phyloP scores from a whole-genome alignment of 2,113 vertebrate species.

The Varanus komodoensis region DNA sequence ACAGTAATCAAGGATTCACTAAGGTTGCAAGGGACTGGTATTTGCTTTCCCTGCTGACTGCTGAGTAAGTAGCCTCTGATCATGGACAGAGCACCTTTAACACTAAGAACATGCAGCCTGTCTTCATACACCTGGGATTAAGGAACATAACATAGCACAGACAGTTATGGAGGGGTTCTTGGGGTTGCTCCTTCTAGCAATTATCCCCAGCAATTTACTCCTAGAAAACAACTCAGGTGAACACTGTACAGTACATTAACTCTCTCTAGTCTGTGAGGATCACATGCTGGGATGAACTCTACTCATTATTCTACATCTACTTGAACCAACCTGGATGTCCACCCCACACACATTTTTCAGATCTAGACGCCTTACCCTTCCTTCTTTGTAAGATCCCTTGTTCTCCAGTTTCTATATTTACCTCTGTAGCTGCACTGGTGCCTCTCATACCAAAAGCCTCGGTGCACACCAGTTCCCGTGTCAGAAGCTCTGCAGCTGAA shows the following conservation, averaged over 20 bases:
- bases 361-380: background rate
- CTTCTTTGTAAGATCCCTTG: background rate
- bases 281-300: no score
- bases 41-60: background rate
- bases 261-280: background rate
- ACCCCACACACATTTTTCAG: background rate
- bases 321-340: background rate
- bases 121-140: background rate
- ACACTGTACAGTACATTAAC: background rate
- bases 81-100: background rate
- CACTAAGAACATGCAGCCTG: background rate
- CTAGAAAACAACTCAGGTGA: background rate
- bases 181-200: background rate
- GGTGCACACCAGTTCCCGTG: accelerated
- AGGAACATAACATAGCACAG: background rate
- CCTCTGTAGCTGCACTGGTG: background rate
- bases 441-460: accelerated
- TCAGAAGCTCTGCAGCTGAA: background rate
- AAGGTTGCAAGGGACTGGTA: background rate
- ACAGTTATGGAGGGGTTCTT: no score
- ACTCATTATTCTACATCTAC: no score
- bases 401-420: background rate
- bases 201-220: background rate
- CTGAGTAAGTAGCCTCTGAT: background rate
- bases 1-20: background rate